A percentile compares a stretch with the other conserved stretches of the same genome.
phyloP scores from a whole-genome alignment of 2,888 invertebrate species.

The Arrhopalites spinosus region DNA sequence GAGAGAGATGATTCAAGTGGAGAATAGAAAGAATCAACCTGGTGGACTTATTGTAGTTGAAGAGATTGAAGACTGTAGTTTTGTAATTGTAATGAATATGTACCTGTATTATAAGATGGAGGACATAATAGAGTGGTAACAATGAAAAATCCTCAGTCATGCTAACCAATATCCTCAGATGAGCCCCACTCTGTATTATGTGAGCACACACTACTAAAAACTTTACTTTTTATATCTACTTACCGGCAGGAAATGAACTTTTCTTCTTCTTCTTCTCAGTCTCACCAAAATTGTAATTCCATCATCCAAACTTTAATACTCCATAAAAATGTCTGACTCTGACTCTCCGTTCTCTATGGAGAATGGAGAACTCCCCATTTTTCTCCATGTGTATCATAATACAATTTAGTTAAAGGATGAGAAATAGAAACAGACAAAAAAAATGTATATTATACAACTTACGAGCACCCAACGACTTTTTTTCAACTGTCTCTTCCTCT shows the following conservation, averaged over 20 bases:
- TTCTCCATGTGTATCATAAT: too few relatives aligned
- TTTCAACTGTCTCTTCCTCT: too few relatives aligned
- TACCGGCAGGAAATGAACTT: conserved; percentile 45
- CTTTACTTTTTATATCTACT: conserved; percentile 20
- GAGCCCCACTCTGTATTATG: conserved; percentile 39
- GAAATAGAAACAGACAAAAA: not conserved
- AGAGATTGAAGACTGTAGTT: not conserved
- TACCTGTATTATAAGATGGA: too few relatives aligned
- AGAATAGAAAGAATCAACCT: not conserved
- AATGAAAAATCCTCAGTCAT: conserved; percentile 42
- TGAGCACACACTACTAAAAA: conserved; percentile 38
- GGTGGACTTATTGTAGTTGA: not conserved
- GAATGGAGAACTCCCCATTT: too few relatives aligned
- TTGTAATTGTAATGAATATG: not conserved
- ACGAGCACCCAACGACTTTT: too few relatives aligned
- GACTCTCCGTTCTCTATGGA: too few relatives aligned
- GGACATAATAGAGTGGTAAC: conserved; percentile 28
- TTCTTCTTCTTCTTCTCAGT: conserved; percentile 15
- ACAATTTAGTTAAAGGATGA: too few relatives aligned
- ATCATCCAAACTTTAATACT: conserved; percentile 23
- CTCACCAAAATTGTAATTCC: conserved; percentile 22
- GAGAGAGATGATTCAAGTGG: not conserved
- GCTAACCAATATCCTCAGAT: conserved; percentile 42
- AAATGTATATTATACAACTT: not conserved
- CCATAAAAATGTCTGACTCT: not conserved